phyloP scores from a whole-genome alignment of 23 tunicate species.

The Trididemnum nubilum region DNA sequence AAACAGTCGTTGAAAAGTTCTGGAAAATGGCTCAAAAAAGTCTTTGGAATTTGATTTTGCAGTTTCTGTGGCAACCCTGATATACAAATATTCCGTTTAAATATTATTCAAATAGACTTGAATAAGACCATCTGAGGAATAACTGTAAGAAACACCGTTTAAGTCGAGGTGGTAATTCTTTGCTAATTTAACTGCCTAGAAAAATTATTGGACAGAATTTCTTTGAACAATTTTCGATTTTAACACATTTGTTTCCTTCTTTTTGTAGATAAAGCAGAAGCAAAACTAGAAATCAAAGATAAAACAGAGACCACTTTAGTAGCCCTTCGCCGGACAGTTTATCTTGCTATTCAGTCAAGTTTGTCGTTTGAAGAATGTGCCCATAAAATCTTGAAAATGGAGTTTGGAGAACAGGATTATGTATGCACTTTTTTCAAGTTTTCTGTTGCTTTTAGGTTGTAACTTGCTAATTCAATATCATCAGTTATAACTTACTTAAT shows the following conservation, averaged over 20 bases:
- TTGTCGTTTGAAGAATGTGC: constrained; percentile 96
- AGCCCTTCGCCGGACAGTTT: constrained; percentile 80
- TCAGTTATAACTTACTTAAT: background rate
- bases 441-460: background rate
- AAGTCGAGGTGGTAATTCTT: too few species aligned
- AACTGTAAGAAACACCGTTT: too few species aligned
- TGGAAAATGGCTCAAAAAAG: too few species aligned
- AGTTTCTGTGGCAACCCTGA: too few species aligned
- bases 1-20: too few species aligned
- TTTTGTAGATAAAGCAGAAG: constrained; percentile 18
- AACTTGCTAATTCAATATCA: background rate
- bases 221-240: background rate
- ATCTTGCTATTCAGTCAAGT: constrained; percentile 94
- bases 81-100: too few species aligned
- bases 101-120: too few species aligned
- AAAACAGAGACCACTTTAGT: constrained; percentile 83
- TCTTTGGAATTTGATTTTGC: too few species aligned
- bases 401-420: constrained; percentile 92
- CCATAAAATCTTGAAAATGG: constrained; percentile 92
- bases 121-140: too few species aligned
- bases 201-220: too few species aligned
- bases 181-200: too few species aligned
- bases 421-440: constrained; percentile 32
- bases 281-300: constrained; percentile 72
- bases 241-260: background rate